A percentile compares a stretch with the other conserved stretches of the same genome.
Conservation (phyloP, 2,797 vertebrate species). For the Vespertilio murinus region DNA sequence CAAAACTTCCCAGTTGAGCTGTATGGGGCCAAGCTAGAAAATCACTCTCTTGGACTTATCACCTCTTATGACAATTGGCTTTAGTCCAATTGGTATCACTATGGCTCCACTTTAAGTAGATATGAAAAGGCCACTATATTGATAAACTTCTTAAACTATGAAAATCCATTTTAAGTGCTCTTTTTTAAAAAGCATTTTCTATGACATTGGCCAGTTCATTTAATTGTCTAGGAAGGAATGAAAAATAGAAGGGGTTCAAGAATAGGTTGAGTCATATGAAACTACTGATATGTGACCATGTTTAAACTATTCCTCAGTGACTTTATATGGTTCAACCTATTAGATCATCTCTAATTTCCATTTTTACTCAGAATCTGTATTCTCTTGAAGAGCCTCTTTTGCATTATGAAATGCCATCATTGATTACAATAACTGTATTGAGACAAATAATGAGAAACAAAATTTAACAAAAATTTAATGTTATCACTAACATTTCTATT, state of each 20-base stretch:
- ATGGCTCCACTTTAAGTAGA: background rate
- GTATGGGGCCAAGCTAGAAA: background rate
- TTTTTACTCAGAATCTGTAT: background rate
- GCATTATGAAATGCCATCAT: background rate
- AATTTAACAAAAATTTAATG: background rate
- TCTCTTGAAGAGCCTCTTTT: background rate
- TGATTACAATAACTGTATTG: background rate
- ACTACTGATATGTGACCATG: background rate
- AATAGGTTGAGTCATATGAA: background rate
- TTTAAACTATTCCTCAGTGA: background rate
- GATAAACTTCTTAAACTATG: background rate
- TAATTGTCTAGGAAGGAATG: background rate
- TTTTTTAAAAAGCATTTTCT: background rate
- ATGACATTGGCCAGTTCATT: background rate
- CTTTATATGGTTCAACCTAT: background rate
- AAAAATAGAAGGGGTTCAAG: background rate
- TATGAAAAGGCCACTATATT: background rate
- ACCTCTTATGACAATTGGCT: background rate
- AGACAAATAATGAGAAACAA: slow-evolving; percentile 25
- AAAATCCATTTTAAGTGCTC: background rate
- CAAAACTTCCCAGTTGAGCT: background rate
- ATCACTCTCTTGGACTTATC: too few species aligned
- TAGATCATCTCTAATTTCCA: background rate
- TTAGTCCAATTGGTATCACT: background rate
- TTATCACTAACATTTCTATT: background rate